phyloP scores from a whole-genome alignment of 2,888 invertebrate species.

The Maniola hyperantus region DNA sequence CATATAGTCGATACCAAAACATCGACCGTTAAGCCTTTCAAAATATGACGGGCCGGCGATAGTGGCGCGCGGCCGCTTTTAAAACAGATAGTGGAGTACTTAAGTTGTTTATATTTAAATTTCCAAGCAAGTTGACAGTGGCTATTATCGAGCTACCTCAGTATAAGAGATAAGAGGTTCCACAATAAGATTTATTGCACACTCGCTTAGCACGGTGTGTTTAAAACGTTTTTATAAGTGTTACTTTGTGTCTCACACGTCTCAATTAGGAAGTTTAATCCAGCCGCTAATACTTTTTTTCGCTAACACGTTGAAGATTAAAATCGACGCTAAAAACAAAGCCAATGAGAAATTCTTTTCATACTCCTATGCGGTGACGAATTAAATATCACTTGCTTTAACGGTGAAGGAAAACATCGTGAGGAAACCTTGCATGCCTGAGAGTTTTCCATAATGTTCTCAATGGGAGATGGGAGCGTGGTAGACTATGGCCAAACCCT shows the following conservation, averaged over 20 bases:
- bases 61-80: conserved; percentile 43
- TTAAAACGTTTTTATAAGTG: conserved; percentile 56
- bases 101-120: conserved; percentile 73
- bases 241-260: conserved; percentile 59
- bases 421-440: too few species aligned
- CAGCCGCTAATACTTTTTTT: conserved; percentile 53
- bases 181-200: conserved; percentile 77
- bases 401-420: too few species aligned
- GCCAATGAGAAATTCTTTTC: conserved; percentile 16
- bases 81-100: conserved; percentile 52
- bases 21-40: conserved; percentile 35
- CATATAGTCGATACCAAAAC: conserved; percentile 25
- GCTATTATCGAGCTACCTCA: conserved; percentile 72
- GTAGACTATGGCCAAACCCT: too few species aligned
- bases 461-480: too few species aligned
- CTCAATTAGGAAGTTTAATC: conserved; percentile 70
- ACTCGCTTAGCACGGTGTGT: conserved; percentile 63
- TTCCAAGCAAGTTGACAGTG: conserved; percentile 64
- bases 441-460: too few species aligned
- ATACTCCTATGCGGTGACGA: background rate
- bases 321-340: conserved; percentile 35
- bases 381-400: too few species aligned
- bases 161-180: conserved; percentile 66
- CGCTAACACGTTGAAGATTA: conserved; percentile 42
- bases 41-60: conserved; percentile 48